phyloP scores from a whole-genome alignment of 2,888 invertebrate species.

The Caenorhabditis plicata region DNA sequence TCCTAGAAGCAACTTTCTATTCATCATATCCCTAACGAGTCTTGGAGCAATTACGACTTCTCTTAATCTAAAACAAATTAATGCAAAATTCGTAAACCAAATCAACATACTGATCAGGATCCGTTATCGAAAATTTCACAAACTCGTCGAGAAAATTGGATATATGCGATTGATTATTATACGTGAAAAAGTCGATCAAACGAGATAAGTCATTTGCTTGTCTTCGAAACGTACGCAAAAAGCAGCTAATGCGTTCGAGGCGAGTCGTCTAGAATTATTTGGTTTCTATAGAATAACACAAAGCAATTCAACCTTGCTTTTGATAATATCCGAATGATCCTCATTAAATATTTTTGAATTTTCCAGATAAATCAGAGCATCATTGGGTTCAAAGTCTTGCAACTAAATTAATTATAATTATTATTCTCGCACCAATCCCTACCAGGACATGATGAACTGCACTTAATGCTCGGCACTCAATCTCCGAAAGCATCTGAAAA shows the following conservation, averaged over 20 bases:
- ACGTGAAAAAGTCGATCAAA: conserved; percentile 15
- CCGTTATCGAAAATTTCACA: conserved; percentile 4
- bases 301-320: conserved; percentile 1
- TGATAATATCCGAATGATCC: conserved; percentile 17
- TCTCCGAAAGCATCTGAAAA: conserved; percentile 22
- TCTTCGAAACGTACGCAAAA: conserved; percentile 15
- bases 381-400: conserved; percentile 24
- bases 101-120: conserved; percentile 6
- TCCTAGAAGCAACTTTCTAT: conserved; percentile 18
- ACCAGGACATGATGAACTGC: conserved; percentile 13
- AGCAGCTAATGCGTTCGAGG: conserved; percentile 10
- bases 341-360: conserved; percentile 13
- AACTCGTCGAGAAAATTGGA: conserved; percentile 13
- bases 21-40: conserved; percentile 12
- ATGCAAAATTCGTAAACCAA: not conserved
- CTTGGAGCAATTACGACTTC: conserved; percentile 8
- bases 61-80: conserved; percentile 1
- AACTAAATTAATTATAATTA: not conserved
- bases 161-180: conserved; percentile 18
- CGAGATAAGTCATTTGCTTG: conserved; percentile 11
- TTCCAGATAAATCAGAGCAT: conserved; percentile 18
- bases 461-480: conserved; percentile 22
- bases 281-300: not conserved
- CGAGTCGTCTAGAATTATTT: conserved; percentile 10
- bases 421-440: not conserved